Evolutionary conservation across 1,140 invertebrate species (phyloP).

Genomic region (Drosophila pseudoobscura): DNA sequence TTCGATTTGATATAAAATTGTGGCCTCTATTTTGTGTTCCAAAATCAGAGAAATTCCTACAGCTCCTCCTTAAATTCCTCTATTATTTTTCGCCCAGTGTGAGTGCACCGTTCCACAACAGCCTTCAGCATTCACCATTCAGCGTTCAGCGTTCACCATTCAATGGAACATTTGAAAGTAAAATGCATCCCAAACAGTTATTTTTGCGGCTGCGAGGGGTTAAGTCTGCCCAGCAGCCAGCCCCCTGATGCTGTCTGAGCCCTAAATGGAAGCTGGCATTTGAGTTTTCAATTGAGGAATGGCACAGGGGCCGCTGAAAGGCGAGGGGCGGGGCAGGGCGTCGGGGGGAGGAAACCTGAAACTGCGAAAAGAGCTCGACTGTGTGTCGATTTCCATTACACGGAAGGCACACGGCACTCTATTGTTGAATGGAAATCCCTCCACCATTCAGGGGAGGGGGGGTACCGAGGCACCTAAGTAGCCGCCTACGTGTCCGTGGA

Average conservation of each 20-base stretch:
- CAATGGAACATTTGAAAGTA: conserved; percentile 43
- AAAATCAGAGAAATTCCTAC: too few relatives aligned
- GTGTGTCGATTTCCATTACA: conserved; percentile 55
- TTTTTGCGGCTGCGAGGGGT: conserved; percentile 61
- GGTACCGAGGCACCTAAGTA: conserved; percentile 34
- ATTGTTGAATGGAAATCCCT: not conserved
- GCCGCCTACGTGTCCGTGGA: conserved; percentile 35
- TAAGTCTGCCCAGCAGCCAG: conserved; percentile 31
- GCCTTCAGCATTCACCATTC: not conserved
- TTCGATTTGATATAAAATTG: too few relatives aligned
- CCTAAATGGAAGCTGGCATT: conserved; percentile 54
- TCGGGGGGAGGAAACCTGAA: conserved; percentile 16
- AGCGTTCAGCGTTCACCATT: conserved; percentile 2
- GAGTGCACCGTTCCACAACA: conserved; percentile 12
- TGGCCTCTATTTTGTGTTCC: too few relatives aligned
- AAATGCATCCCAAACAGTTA: conserved; percentile 52
- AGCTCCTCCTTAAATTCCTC: too few relatives aligned
- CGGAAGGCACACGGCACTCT: conserved; percentile 4
- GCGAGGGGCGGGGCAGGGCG: not conserved
- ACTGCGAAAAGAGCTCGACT: conserved; percentile 43
- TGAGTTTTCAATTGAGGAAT: conserved; percentile 67
- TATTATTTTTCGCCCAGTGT: conserved; percentile 6
- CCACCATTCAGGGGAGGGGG: too few relatives aligned
- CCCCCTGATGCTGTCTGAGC: conserved; percentile 7
- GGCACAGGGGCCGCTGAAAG: conserved; percentile 25